Evolutionary conservation across 2,797 vertebrate genomes (phyloP), one percentile per base, ranked within the genome.

Genomic region (Cynodonichthys magdalenae): DNA sequence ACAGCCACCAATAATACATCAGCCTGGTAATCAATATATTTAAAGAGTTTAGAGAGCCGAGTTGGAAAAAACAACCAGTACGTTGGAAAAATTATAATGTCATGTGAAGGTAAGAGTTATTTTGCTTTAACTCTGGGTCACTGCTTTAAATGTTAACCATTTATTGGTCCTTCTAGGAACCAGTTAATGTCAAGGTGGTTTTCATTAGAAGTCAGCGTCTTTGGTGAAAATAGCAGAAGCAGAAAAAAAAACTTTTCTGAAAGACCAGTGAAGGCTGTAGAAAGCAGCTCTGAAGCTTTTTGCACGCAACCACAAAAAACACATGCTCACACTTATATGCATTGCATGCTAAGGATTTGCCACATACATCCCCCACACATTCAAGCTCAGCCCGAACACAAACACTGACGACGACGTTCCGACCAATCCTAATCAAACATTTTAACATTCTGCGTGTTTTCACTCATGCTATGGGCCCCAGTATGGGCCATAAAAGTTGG

Each of bases 101-200:
- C 36, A 39, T 39, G 12, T 39, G 36, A 39, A 14, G 36, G 79
- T 84, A 74, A 68, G 53, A 57, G 45, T 15, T 53, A 59, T 69
- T 72, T 83, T 67, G 77, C 55, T 53, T 52, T 54, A 68, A 65
- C 69, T 78, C 46, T 51, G 50, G 67, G 81, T 89, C 82, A 84
- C 39, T 79, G 67, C 63, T 59, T 75, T 71, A 81, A 83, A 88
- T 85, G 79, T 79, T 84, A 77, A 86, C 82, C 74, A 70, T 72
- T 87, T 78, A 64, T 62, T 66, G 69, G 78, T 76, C 68, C 66
- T 81, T 74, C 66, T 71, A 51, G 73, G 71, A 74, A 71, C 49
- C 71, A 57, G 68, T 87, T 90, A 88, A 87, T 77, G 63, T 82
- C 81, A 86, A 88, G 73, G 74, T 91, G 90, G 74, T 89, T 92